Percentiles rank a stretch among this genome's conserved stretches.
Conservation (phyloP, 2,113 vertebrate genomes). For the Sminthopsis crassicaudata region DNA sequence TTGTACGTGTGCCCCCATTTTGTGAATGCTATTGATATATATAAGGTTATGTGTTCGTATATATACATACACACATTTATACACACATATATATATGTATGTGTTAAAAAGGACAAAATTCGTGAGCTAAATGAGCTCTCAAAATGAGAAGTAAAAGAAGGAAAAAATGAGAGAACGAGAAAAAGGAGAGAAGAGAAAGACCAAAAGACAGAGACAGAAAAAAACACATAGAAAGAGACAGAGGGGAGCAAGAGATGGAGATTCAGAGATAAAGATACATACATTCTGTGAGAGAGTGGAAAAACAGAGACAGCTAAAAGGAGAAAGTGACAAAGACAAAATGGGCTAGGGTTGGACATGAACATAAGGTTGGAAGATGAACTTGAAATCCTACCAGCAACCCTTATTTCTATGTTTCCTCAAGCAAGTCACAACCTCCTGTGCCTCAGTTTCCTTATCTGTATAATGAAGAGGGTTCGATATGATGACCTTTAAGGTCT, state of each 20-base stretch:
- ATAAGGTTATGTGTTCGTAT: rapidly evolving
- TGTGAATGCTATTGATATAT: neutral
- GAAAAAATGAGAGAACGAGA: too few species aligned
- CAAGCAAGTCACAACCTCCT: neutral
- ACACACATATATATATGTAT: neutral
- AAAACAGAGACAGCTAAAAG: too few species aligned
- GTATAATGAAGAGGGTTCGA: neutral
- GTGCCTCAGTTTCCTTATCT: neutral
- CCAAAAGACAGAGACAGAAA: too few species aligned
- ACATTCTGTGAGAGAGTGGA: too few species aligned
- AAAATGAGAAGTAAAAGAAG: too few species aligned
- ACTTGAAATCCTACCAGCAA: neutral
- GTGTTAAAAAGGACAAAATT: neutral
- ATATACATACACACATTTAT: neutral
- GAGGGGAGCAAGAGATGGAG: too few species aligned
- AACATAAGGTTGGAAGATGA: neutral
- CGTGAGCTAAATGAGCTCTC: neutral
- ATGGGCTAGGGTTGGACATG: neutral
- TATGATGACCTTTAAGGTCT: neutral
- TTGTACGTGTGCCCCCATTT: neutral
- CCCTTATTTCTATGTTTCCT: neutral
- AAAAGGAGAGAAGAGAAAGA: too few species aligned
- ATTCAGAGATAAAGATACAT: too few species aligned
- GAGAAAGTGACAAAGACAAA: too few species aligned
- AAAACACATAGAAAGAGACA: too few species aligned